phyloP scores from a whole-genome alignment of 1,140 invertebrate genomes.

The Drosophila bipectinata region DNA sequence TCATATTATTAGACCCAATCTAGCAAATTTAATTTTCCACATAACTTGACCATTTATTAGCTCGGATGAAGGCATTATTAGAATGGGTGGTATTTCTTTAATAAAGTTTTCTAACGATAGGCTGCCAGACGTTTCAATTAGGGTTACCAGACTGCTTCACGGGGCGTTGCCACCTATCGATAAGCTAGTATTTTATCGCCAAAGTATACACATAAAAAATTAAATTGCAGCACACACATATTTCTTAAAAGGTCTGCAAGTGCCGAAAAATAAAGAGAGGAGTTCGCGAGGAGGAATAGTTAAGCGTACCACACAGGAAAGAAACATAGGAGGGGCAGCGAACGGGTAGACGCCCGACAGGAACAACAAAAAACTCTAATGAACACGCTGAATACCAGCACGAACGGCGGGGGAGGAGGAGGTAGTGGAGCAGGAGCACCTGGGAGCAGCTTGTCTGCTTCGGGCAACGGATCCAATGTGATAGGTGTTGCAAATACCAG shows the following conservation, averaged over 20 bases:
- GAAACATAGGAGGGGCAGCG: neutral
- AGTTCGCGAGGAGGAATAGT: neutral
- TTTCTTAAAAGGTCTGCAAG: constrained; percentile 49
- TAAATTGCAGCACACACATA: constrained; percentile 67
- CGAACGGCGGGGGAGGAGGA: constrained; percentile 57
- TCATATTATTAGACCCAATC: too few species aligned
- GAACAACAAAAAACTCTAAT: neutral
- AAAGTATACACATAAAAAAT: constrained; percentile 77
- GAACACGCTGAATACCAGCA: constrained; percentile 49
- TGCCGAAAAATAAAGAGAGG: constrained; percentile 36
- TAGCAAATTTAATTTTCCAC: too few species aligned
- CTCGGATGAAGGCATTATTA: too few species aligned
- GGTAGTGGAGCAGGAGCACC: constrained; percentile 14
- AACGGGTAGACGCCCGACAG: neutral
- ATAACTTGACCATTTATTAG: too few species aligned
- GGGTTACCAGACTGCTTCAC: neutral
- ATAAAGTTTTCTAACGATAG: neutral
- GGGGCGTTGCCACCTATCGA: neutral
- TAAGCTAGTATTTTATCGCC: constrained; percentile 1
- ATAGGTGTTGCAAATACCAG: neutral
- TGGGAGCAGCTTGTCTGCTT: constrained; percentile 10
- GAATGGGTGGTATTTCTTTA: neutral
- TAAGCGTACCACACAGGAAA: neutral
- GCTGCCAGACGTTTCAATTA: neutral
- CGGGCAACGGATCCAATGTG: constrained; percentile 31